These are phyloP conservation scores for Tachysurus vachellii DNA, from an alignment of 2,113 vertebrate genomes.

Conservation along the genomic window DNA sequence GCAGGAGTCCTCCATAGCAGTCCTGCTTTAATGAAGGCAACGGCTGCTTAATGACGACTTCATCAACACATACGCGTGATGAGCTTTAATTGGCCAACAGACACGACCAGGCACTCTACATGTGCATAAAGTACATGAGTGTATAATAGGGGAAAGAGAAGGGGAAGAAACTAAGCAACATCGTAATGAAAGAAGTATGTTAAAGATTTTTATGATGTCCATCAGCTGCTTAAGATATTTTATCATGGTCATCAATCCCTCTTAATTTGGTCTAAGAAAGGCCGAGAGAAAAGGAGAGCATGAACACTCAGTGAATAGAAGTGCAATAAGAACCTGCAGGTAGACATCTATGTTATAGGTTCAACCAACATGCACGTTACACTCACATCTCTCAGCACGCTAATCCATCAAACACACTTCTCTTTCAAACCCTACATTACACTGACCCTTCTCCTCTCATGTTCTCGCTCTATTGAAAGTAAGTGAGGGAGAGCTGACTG, in stretches of 20 bases:
- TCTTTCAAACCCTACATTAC: constrained; percentile 38
- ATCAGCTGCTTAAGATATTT: constrained; percentile 35
- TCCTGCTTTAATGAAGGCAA: constrained; percentile 78
- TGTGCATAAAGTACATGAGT: constrained; percentile 28
- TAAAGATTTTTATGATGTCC: constrained; percentile 46
- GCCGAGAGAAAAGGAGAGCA: not conserved
- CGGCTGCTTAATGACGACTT: constrained; percentile 82
- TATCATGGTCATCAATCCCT: constrained; percentile 37
- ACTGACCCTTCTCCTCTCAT: constrained; percentile 60
- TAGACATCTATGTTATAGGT: constrained; percentile 36
- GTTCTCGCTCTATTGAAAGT: constrained; percentile 74
- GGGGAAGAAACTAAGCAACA: constrained; percentile 10
- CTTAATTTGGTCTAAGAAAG: constrained; percentile 24
- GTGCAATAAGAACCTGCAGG: constrained; percentile 25
- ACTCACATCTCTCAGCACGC: constrained; percentile 63
- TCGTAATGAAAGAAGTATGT: constrained; percentile 18
- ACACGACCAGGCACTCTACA: constrained; percentile 48
- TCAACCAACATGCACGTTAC: constrained; percentile 30
- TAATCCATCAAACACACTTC: constrained; percentile 69
- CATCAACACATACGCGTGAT: constrained; percentile 87
- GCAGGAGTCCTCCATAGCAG: constrained; percentile 68
- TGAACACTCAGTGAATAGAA: not conserved
- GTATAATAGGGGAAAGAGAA: not conserved
- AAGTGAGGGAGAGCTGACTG: constrained; percentile 70
- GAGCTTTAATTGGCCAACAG: constrained; percentile 86